Evolutionary conservation across 2,888 invertebrate genomes (phyloP).

Genomic region (Nysson spinosus): DNA sequence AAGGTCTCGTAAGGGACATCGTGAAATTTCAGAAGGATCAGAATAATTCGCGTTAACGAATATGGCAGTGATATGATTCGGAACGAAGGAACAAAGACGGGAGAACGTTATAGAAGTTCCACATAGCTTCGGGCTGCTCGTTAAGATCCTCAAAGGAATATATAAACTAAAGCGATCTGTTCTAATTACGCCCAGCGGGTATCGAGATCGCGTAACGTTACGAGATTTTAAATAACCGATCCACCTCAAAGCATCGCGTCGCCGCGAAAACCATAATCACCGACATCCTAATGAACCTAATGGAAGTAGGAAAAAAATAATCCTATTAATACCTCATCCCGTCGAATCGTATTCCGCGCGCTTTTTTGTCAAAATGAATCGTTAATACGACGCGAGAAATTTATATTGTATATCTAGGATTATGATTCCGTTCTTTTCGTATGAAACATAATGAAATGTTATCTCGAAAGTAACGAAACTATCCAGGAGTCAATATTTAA

Average conservation of each 20-base stretch:
- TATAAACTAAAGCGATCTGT: slow-evolving; percentile 61
- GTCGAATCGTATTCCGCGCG: not conserved
- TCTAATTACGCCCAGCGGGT: slow-evolving; percentile 65
- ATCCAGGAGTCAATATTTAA: no score
- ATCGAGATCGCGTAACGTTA: slow-evolving; percentile 39
- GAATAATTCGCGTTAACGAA: no score
- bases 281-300: slow-evolving; percentile 35
- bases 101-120: slow-evolving; percentile 11
- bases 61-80: no score
- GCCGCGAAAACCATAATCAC: slow-evolving; percentile 20
- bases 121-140: slow-evolving; percentile 45
- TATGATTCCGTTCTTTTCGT: no score
- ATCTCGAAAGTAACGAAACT: no score
- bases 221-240: slow-evolving; percentile 54
- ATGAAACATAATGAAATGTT: no score
- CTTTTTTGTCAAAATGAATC: not conserved
- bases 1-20: not conserved
- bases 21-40: no score
- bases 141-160: slow-evolving; percentile 65
- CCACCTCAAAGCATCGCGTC: slow-evolving; percentile 30
- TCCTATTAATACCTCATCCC: slow-evolving; percentile 25
- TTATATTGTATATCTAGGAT: no score
- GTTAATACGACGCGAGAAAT: no score
- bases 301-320: slow-evolving; percentile 25
- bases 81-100: slow-evolving; percentile 30